Evolutionary conservation across 2,797 vertebrate genomes (phyloP).

Genomic region (Pseudochirops corinnae): DNA sequence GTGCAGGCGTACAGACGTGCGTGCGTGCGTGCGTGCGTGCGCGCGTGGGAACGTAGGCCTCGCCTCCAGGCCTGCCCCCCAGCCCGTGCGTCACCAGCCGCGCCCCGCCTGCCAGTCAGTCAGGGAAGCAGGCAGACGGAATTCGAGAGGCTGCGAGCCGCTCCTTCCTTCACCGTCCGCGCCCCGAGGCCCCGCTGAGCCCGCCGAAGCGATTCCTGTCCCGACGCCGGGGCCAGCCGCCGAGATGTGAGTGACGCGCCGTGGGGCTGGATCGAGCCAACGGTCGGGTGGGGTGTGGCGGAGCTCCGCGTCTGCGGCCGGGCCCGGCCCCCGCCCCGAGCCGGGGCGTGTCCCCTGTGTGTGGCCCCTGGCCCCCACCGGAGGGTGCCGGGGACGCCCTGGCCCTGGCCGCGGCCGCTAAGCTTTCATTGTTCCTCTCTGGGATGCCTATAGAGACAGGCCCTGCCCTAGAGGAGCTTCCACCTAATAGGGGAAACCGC

Average conservation of each 20-base stretch:
- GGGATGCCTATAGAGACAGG: background rate
- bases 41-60: background rate
- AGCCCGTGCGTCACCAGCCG: background rate
- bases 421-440: background rate
- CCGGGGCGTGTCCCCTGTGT: accelerated
- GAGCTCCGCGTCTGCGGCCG: background rate
- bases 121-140: background rate
- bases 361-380: no score
- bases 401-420: background rate
- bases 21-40: background rate
- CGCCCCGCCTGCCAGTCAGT: background rate
- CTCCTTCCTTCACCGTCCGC: slow-evolving; percentile 4
- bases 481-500: background rate
- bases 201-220: background rate
- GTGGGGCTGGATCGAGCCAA: background rate
- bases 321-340: no score
- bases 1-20: background rate
- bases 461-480: background rate
- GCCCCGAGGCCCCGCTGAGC: background rate
- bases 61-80: background rate
- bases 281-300: background rate
- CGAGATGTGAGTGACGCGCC: slow-evolving; percentile 73
- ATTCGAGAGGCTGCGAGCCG: background rate
- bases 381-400: background rate
- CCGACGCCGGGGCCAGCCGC: background rate